phyloP scores from a whole-genome alignment of 2,113 vertebrate species.

The Peromyscus maniculatus region DNA sequence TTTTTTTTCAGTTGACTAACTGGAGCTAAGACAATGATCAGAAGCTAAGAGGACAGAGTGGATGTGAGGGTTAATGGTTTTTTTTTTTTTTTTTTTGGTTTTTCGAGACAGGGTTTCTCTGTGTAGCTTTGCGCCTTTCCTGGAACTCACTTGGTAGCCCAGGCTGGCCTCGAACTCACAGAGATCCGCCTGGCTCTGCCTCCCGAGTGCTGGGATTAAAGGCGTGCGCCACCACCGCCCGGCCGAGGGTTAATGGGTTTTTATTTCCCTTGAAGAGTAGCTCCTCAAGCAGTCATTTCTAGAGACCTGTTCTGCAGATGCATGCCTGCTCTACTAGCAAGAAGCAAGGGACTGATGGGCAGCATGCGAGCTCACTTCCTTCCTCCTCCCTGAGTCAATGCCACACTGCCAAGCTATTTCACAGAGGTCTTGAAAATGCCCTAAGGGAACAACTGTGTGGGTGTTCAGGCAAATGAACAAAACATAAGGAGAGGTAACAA shows the following conservation, averaged over 20 bases:
- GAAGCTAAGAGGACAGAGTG: too few relatives aligned
- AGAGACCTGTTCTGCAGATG: fast-evolving
- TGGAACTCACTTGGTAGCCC: too few relatives aligned
- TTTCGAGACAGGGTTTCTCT: too few relatives aligned
- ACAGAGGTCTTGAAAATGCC: neutral
- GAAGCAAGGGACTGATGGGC: neutral
- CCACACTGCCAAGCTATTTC: neutral
- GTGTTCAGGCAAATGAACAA: neutral
- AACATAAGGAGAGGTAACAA: neutral
- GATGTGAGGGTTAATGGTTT: neutral
- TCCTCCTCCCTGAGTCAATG: neutral
- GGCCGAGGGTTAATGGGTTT: neutral
- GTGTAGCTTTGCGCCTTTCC: too few relatives aligned
- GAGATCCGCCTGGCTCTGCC: too few relatives aligned
- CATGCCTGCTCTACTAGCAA: too few relatives aligned
- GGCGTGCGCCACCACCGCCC: too few relatives aligned
- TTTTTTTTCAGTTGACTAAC: neutral
- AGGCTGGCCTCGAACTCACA: too few relatives aligned
- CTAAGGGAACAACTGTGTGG: neutral
- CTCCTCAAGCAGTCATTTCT: neutral
- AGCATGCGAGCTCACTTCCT: fast-evolving
- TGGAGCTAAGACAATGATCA: neutral
- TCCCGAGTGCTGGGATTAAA: too few relatives aligned
- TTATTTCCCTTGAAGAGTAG: too few relatives aligned
- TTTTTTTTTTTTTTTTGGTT: too few relatives aligned